These are phyloP conservation scores for Balaeniceps rex DNA, from an alignment of 2,113 vertebrate genomes.

Conservation along the genomic window DNA sequence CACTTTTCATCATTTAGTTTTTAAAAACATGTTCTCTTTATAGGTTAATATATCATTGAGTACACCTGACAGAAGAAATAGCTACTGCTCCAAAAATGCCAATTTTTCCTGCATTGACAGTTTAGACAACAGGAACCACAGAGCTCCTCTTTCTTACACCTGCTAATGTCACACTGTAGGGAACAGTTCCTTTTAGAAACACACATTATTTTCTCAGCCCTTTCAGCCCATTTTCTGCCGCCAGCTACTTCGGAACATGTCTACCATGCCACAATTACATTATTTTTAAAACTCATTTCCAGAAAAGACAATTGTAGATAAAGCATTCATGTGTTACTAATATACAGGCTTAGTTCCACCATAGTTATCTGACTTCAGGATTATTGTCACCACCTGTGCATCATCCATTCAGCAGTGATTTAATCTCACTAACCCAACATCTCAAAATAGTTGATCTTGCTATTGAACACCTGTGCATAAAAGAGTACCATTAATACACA, in stretches of 20 bases:
- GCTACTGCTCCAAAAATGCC: neutral
- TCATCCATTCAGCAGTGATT: constrained; percentile 48
- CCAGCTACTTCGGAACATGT: neutral
- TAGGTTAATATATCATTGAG: neutral
- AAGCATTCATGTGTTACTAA: neutral
- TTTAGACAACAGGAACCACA: neutral
- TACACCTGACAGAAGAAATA: neutral
- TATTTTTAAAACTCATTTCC: neutral
- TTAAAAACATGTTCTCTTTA: neutral
- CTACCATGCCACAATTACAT: neutral
- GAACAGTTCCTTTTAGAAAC: neutral
- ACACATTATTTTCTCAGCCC: neutral
- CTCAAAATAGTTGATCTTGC: neutral
- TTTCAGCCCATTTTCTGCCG: neutral
- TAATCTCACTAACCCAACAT: neutral
- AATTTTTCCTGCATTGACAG: neutral
- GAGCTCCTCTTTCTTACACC: neutral
- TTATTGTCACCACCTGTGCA: constrained; percentile 27
- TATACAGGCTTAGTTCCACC: neutral
- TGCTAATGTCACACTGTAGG: neutral
- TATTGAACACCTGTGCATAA: neutral
- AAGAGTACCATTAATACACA: neutral
- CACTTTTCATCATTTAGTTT: neutral
- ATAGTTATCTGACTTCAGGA: neutral
- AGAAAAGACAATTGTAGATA: neutral